Base-by-base conservation (phyloP, 35 echinoderm and acorn worm genomes). In the Diadema setosum region DNA sequence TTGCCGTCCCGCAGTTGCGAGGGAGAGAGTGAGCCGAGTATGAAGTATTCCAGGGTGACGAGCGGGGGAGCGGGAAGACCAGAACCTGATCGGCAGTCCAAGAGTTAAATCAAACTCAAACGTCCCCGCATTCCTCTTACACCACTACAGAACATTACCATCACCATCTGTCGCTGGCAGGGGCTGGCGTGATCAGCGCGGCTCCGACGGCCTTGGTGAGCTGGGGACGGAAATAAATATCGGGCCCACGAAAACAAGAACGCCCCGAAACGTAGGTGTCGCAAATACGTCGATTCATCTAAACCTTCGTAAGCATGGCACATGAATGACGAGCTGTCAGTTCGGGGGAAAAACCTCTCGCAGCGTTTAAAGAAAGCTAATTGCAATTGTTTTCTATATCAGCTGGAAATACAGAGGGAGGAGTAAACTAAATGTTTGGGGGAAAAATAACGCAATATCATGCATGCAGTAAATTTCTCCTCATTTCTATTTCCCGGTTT, bases 11-110 rank as follows among this genome's bases (percentile, higher is more conserved):
- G 69, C 69, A 36, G 40, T 5, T 15, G 69, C 73, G 73, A 78
- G 73, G 17, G 12, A 23, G 73, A 78, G 9, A 78, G 73, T 78
- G 73, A 78, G 29, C 73, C 35, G 27, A 78, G 37, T 41, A 78
- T 78, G 40, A 78, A 78, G 73, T 78, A 78, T 78, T 78, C 73
- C 73, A 78, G 73, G 73, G 7, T 78, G 73, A 15, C 39, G 9
- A 21, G 37, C 21, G 39, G 73, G 2, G 63, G 37, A 14, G 12
- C 63, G 21, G 24, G 30, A 26, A 29, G 27, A 15, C 21, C 27
- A 67, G 30, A 15, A 14, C 30, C 5, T 67, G 63, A 67, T 25
- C 63, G 37, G 63, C 1, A 67, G 63, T 67, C 63, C 30, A 67
- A 67, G 63, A 67, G 27, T 67, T 67, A n/a, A 67, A 67, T 67